Evolutionary conservation across 2,797 vertebrate species (phyloP).

Genomic region (Anguilla anguilla): DNA sequence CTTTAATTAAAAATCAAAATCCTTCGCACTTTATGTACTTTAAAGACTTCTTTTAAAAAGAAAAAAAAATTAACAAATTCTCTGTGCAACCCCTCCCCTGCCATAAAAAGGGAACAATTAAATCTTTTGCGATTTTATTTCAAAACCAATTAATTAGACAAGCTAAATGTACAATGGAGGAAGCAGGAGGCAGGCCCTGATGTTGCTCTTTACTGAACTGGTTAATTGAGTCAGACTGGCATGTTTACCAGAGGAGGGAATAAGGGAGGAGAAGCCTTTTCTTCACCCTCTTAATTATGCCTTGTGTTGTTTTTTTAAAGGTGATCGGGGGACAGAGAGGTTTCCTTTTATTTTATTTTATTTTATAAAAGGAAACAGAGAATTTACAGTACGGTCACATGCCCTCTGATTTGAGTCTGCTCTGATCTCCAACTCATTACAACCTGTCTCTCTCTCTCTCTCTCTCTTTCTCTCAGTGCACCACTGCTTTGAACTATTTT

Average conservation of each 20-base stretch:
- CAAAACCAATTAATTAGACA: slow-evolving; percentile 78
- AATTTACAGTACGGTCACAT: background rate
- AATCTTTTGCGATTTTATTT: slow-evolving; percentile 76
- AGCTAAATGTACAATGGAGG: slow-evolving; percentile 68
- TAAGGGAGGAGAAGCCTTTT: slow-evolving; percentile 65
- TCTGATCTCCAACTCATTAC: background rate
- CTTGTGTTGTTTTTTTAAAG: slow-evolving; percentile 52
- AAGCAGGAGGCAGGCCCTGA: slow-evolving; percentile 63
- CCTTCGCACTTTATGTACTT: slow-evolving; percentile 62
- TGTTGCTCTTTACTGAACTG: slow-evolving; percentile 69
- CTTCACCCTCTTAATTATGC: slow-evolving; percentile 58
- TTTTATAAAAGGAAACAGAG: slow-evolving; percentile 34
- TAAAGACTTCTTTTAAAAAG: slow-evolving; percentile 66
- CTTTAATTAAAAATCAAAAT: slow-evolving; percentile 82
- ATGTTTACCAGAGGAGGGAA: slow-evolving; percentile 73
- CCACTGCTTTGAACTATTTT: background rate
- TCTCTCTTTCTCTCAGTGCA: background rate
- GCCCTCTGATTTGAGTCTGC: background rate
- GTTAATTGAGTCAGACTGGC: slow-evolving; percentile 75
- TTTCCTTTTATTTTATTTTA: slow-evolving; percentile 38
- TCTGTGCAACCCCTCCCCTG: slow-evolving; percentile 54
- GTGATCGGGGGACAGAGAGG: slow-evolving; percentile 43
- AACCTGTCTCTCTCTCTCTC: background rate
- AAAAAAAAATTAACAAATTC: slow-evolving; percentile 70
- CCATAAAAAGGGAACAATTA: slow-evolving; percentile 68